Evolutionary conservation across 2,797 vertebrate species (phyloP), one percentile per base, ranked within the genome.

Genomic region (Okamejei kenojei): DNA sequence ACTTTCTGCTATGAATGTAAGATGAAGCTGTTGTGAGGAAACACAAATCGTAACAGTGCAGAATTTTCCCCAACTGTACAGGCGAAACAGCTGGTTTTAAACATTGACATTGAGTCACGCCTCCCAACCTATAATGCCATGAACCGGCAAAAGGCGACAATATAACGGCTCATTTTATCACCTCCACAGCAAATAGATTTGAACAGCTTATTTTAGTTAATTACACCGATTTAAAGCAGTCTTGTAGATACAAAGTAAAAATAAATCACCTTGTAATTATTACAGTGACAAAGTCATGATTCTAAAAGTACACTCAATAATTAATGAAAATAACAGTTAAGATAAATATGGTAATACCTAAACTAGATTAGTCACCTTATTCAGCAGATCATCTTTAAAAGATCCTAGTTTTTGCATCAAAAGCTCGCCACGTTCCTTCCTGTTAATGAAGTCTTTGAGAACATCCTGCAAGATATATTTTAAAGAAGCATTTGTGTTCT

Each of bases 371-470:
- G 17, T 68, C 96, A 98, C 99, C 97, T 95, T 97, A 94, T 94
- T 96, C 35, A 98, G 94, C 79, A 99, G 94, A 88, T 95, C 96
- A 63, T 96, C 94, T 93, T 96, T 97, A 7, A 99, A 95, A 35
- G 94, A 95, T 80, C 95, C 95, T 2, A 95, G 95, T 95, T 95
- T 98, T 95, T 99, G 98, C 54, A 95, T 90, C 4, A 96, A 80
- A 26, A 99, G 97, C 65, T 98, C 96, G 7, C 98, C 98, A 93
- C 94, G 96, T 9, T 97, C 96, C 94, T 95, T 97, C 94, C 95
- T 97, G 15, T 94, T 94, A 93, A 97, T 93, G 93, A 97, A 98
- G 73, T 98, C 96, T 94, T 94, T 97, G 94, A 97, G 78, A 38
- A 93, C 82, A 0, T 98, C 97, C 98, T 99, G 95, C 58, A 94